Conservation (phyloP, 2,888 invertebrate genomes). For the Dynastes hyllus region DNA sequence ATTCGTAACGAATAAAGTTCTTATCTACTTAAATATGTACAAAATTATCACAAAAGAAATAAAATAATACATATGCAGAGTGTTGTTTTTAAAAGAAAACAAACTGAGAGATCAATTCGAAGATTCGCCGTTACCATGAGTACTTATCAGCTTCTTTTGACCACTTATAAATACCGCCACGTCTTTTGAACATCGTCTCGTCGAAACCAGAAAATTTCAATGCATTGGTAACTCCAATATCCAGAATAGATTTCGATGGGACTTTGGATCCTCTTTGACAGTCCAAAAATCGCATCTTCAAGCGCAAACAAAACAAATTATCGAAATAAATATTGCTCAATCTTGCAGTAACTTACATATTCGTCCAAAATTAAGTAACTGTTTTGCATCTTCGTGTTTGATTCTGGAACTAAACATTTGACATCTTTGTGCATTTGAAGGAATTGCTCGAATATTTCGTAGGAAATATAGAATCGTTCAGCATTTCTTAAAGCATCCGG, state of each 20-base stretch:
- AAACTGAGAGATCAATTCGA: too few relatives aligned
- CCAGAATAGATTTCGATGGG: constrained; percentile 72
- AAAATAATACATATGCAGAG: too few relatives aligned
- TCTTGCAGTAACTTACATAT: constrained; percentile 66
- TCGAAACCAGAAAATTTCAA: constrained; percentile 72
- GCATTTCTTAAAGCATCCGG: constrained; percentile 70
- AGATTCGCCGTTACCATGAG: constrained; percentile 60
- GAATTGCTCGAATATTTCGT: constrained; percentile 70
- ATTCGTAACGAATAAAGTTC: background rate
- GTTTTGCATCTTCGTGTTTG: constrained; percentile 72
- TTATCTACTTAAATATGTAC: background rate
- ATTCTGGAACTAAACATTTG: constrained; percentile 71
- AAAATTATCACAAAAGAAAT: background rate
- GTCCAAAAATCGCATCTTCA: constrained; percentile 72
- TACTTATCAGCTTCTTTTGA: constrained; percentile 67
- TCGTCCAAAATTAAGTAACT: constrained; percentile 74
- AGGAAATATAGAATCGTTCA: constrained; percentile 69
- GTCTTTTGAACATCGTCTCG: constrained; percentile 71
- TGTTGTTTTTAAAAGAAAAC: too few relatives aligned
- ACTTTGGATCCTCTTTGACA: constrained; percentile 70
- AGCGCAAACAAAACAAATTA: constrained; percentile 50
- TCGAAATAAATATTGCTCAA: background rate
- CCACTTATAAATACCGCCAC: constrained; percentile 73
- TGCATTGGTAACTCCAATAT: constrained; percentile 71
- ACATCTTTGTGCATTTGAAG: constrained; percentile 69